A percentile compares a stretch with the other conserved stretches of the same genome.
Evolutionary conservation across 2,113 vertebrate genomes (phyloP).

Genomic region (Atrichornis clamosus): DNA sequence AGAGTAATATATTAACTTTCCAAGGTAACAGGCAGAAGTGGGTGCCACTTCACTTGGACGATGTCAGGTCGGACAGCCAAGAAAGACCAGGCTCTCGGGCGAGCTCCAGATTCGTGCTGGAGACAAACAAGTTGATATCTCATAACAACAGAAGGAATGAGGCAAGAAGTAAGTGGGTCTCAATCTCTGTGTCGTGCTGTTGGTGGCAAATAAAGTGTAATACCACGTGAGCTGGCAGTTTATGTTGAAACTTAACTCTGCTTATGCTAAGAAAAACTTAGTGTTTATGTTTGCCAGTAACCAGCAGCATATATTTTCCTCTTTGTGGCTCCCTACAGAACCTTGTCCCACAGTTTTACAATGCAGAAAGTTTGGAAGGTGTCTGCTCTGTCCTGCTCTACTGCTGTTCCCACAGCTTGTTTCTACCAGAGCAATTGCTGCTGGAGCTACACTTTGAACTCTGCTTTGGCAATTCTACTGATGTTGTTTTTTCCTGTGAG

Average conservation of each 20-base stretch:
- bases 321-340: neutral
- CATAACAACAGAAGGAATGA: conserved; percentile 78
- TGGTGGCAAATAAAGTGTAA: neutral
- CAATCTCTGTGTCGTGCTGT: neutral
- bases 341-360: neutral
- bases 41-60: conserved; percentile 87
- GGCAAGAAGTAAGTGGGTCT: conserved; percentile 80
- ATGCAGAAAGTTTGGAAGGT: neutral
- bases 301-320: neutral
- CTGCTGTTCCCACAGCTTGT: neutral
- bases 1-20: conserved; percentile 45
- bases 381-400: neutral
- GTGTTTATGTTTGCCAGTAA: neutral
- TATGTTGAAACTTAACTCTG: neutral
- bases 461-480: neutral
- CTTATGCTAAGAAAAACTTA: neutral
- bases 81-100: conserved; percentile 72
- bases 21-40: conserved; percentile 92
- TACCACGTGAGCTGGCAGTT: neutral
- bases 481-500: neutral
- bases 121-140: conserved; percentile 75
- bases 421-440: neutral
- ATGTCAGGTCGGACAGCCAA: conserved; percentile 75
- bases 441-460: neutral
- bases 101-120: conserved; percentile 70